Percentiles rank a stretch among this genome's conserved stretches.
Conservation (phyloP, 2,888 invertebrate species). For the Mantis religiosa region DNA sequence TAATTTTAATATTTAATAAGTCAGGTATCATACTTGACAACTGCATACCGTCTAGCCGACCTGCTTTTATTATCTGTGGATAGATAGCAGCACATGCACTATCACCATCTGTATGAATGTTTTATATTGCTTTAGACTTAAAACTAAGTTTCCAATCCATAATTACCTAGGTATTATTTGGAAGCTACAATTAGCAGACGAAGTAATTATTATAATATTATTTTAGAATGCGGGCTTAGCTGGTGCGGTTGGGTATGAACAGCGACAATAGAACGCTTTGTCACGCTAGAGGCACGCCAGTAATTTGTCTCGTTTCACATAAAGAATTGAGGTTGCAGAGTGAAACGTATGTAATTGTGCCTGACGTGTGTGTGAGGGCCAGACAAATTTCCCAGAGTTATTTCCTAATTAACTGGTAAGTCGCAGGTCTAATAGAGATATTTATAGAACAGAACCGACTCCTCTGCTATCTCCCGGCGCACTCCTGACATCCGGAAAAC, state of each 20-base stretch:
- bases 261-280: not conserved
- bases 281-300: not conserved
- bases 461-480: not conserved
- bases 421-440: not conserved
- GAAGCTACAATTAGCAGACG: too few species aligned
- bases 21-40: too few species aligned
- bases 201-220: too few species aligned
- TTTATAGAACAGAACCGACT: not conserved
- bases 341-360: not conserved
- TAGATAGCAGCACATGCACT: too few species aligned
- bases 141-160: too few species aligned
- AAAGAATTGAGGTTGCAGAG: not conserved
- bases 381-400: not conserved
- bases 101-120: too few species aligned
- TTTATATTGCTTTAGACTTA: too few species aligned
- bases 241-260: not conserved
- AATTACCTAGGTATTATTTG: too few species aligned
- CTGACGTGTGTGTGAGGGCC: not conserved
- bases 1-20: too few species aligned
- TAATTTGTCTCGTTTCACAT: slow-evolving; percentile 10
- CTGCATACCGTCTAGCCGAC: too few species aligned
- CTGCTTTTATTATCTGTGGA: too few species aligned
- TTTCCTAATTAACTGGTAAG: slow-evolving; percentile 14
- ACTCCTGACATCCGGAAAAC: not conserved
- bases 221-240: too few species aligned